phyloP scores from a whole-genome alignment of 2,113 vertebrate species.

The Pyxicephalus adspersus region DNA sequence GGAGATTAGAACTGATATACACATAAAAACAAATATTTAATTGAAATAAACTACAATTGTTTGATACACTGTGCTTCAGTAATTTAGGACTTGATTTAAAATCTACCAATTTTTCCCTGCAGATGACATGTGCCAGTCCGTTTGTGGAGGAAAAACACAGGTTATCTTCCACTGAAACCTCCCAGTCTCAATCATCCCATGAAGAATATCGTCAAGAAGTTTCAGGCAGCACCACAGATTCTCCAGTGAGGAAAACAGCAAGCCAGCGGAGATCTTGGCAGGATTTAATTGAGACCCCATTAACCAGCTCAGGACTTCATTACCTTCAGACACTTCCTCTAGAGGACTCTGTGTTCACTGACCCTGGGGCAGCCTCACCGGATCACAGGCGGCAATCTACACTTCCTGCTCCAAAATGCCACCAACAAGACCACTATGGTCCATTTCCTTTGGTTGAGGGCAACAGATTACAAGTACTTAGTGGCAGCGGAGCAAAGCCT shows the following conservation, averaged over 20 bases:
- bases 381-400: conserved; percentile 92
- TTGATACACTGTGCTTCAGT: no score
- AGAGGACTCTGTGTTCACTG: conserved; percentile 94
- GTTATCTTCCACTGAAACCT: conserved; percentile 95
- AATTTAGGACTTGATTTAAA: background rate
- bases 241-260: conserved; percentile 88
- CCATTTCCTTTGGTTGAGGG: conserved; percentile 85
- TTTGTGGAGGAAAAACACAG: conserved; percentile 91
- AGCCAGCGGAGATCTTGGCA: conserved; percentile 97
- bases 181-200: conserved; percentile 93
- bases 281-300: conserved; percentile 95
- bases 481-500: conserved; percentile 84
- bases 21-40: no score
- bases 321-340: conserved; percentile 94
- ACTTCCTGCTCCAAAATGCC: conserved; percentile 91
- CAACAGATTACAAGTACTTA: conserved; percentile 73
- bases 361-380: conserved; percentile 79
- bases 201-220: conserved; percentile 93
- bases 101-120: accelerated
- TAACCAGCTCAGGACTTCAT: conserved; percentile 94
- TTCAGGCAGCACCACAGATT: conserved; percentile 81
- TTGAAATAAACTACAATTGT: no score
- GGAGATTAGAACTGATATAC: no score
- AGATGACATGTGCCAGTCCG: conserved; percentile 91
- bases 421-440: conserved; percentile 92